phyloP scores from a whole-genome alignment of 2,797 vertebrate species.

The Chromobotia macracanthus region DNA sequence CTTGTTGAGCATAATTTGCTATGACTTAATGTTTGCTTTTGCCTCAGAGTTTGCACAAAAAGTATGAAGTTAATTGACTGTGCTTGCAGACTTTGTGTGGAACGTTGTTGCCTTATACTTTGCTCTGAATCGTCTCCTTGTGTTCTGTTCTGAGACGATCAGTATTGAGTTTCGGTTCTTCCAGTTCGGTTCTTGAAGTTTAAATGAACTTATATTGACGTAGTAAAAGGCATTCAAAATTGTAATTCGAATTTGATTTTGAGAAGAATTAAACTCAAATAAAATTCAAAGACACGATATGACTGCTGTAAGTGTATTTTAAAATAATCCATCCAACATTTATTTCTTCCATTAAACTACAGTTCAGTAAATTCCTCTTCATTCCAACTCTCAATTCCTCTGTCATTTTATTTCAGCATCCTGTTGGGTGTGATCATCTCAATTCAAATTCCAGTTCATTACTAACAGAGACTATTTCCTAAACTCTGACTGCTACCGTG shows the following conservation, averaged over 20 bases:
- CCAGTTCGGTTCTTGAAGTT: not conserved
- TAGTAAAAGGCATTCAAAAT: no score
- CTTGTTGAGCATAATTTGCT: conserved; percentile 34
- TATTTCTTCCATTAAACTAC: no score
- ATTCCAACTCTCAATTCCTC: no score
- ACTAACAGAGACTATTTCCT: not conserved
- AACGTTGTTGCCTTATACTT: not conserved
- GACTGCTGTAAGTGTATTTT: no score
- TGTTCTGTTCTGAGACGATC: not conserved
- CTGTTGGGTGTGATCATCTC: no score
- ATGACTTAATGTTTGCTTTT: conserved; percentile 37
- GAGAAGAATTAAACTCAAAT: no score
- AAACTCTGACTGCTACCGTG: not conserved
- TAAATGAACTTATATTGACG: not conserved
- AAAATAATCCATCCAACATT: no score
- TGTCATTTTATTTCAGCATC: no score
- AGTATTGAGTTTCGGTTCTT: not conserved
- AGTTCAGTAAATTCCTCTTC: no score
- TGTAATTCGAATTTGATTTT: no score
- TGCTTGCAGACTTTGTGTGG: not conserved
- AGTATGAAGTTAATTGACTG: conserved; percentile 23
- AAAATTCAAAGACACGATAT: no score
- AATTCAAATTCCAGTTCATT: no score
- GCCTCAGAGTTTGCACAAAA: conserved; percentile 30
- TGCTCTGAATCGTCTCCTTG: conserved; percentile 2